Evolutionary conservation across 2,113 vertebrate genomes (phyloP).

Genomic region (Cinclus mexicanus): DNA sequence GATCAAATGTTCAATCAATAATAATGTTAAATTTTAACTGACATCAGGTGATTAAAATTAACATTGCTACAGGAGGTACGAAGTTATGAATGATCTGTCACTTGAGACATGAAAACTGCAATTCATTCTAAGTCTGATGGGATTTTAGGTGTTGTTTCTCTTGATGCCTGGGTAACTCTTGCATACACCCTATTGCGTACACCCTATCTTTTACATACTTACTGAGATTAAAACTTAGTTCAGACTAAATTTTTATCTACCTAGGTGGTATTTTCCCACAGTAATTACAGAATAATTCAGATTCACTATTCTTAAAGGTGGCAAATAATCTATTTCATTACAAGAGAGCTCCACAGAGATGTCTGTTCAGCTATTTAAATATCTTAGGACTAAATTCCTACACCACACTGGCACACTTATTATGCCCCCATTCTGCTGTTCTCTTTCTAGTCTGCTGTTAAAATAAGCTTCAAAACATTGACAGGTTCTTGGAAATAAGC

Average conservation of each 20-base stretch:
- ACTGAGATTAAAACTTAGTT: not conserved
- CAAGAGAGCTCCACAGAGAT: not conserved
- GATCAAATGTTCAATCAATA: not conserved
- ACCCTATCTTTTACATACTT: not conserved
- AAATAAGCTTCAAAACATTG: not conserved
- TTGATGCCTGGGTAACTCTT: not conserved
- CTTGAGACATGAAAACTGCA: not conserved
- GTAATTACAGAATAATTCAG: not conserved
- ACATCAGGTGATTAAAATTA: not conserved
- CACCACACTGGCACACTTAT: not conserved
- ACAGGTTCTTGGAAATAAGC: not conserved
- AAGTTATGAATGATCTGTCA: not conserved
- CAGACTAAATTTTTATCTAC: not conserved
- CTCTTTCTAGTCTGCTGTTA: not conserved
- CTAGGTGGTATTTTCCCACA: not conserved
- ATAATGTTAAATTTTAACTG: not conserved
- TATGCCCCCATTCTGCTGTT: not conserved
- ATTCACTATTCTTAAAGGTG: not conserved
- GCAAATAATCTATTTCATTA: not conserved
- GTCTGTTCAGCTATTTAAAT: not conserved
- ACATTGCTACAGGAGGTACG: not conserved
- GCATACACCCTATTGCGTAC: not conserved
- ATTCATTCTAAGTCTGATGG: not conserved
- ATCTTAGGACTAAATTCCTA: not conserved
- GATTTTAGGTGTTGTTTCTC: not conserved